Evolutionary conservation across 2,797 vertebrate species (phyloP), one percentile per base, ranked within the genome.

Genomic region (Ambastaia sidthimunki): DNA sequence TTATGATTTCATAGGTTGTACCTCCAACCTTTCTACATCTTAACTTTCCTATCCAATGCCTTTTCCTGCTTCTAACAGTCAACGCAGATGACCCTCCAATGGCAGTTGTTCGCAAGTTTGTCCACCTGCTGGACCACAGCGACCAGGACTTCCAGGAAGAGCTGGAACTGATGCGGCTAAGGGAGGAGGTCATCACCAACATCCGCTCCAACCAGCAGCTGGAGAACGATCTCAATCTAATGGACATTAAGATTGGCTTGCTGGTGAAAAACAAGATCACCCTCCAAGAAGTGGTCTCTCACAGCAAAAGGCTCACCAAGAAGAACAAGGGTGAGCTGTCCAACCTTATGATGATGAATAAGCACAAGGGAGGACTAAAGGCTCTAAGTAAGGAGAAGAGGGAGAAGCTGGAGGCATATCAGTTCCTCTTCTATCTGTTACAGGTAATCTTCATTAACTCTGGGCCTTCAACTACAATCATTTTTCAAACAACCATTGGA

Each of bases 101-200:
- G 97, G 94, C 92, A 0, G 98, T 99, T 55, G 96, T 99, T 76
- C 94, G 98, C 70, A 99, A 99, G 87, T 99, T 99, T 67, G 98
- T 99, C 79, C 98, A 99, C 89, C 92, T 99, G 89, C 92, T 99
- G 3, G 98, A 99, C 87, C 97, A 98, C 86, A 99, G 97, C 3
- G 98, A 99, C 88, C 98, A 99, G 91, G 98, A 99, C 90, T 99
- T 99, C 87, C 98, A 99, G 90, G 98, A 99, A 89, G 98, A 99
- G 80, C 85, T 99, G 74, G 98, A 99, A 15, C 92, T 98, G 69
- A 98, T 99, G 98, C 94, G 94, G 50, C 92, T 98, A 69, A 93
- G 96, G 7, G 98, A 99, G 85, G 97, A 99, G 82, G 97, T 99
- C 78, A 94, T 98, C 80, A 99, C 97, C 76, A 95, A 98, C 86